Base-by-base conservation (phyloP, 53 echinoderm and acorn worm species). In the Henricia sp. region DNA sequence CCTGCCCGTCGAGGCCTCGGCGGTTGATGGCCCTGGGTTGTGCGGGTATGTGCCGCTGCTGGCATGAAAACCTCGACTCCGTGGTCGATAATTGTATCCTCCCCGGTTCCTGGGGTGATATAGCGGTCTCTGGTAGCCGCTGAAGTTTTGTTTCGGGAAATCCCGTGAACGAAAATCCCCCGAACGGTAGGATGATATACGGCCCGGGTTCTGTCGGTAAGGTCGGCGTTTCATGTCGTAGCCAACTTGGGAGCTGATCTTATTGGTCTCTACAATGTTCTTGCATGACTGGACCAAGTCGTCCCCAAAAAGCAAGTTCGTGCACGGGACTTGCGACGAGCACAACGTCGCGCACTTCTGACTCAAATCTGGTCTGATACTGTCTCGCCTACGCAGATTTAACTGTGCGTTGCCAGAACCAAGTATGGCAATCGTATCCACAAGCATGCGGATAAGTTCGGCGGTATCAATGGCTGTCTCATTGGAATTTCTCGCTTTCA, bases 401-500 rank as follows among this genome's bases (percentile, higher is more conserved):
- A 46, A 14, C 14, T 46, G 48, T 8, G 48, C 48, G 48, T 46
- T 46, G 48, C 48, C 48, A 8, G 48, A 14, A 24, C 42, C 41
- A 50, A 74, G 52, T 19, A 73, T 35, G 33, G 73, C 53, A 30
- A 73, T 14, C 4, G 50, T 34, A n/a, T 73, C 73, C 3, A 73
- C 4, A 9, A 73, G 48, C 50, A 52, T 48, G 51, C 52, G 27
- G 6, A 51, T 50, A 34, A 41, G 25, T 8, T 40, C 20, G 9
- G 53, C 20, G 19, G 51, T 51, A 28, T 52, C 53, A 24, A 19
- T 19, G 1, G n/a, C n/a, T n/a, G 30, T 51, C 29, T 28, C 35
- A 32, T 63, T 63, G 63, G 32, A 34, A 32, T 63, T 63, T 3
- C 34, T 19, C 9, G 52, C 20, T 19, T 48, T 50, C 3, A 73